Conservation (phyloP, 2,888 invertebrate species). For the Chelonus formosanus region DNA sequence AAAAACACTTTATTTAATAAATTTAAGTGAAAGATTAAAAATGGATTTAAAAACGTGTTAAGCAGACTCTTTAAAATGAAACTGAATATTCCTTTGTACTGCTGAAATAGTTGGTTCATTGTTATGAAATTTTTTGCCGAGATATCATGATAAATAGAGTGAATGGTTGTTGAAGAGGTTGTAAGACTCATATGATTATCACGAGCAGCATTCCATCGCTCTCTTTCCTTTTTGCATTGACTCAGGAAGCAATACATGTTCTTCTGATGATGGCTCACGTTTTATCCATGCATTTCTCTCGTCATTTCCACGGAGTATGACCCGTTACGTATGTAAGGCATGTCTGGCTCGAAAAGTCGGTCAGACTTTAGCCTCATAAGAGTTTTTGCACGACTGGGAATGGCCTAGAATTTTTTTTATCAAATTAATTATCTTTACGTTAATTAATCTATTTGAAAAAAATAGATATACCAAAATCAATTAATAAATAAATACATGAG, state of each 20-base stretch:
- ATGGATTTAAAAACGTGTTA: too few relatives aligned
- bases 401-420: constrained; percentile 22
- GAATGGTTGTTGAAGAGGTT: constrained; percentile 16
- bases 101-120: too few relatives aligned
- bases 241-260: constrained; percentile 7
- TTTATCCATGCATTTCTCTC: constrained; percentile 8
- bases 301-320: constrained; percentile 13
- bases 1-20: too few relatives aligned
- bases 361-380: constrained; percentile 38
- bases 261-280: constrained; percentile 1
- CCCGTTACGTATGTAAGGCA: constrained; percentile 27
- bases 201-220: constrained; percentile 14
- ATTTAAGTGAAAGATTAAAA: too few relatives aligned
- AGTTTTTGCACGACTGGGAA: constrained; percentile 18
- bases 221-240: constrained; percentile 11
- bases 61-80: too few relatives aligned
- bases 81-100: too few relatives aligned
- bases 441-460: constrained; percentile 1
- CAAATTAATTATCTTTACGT: constrained; percentile 1
- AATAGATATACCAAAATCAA: not conserved
- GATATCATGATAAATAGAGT: constrained; percentile 11
- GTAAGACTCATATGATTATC: constrained; percentile 11
- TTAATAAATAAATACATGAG: too few relatives aligned
- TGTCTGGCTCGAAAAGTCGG: constrained; percentile 39
- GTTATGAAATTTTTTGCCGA: not conserved